phyloP scores from a whole-genome alignment of 1,140 invertebrate species.

The Drosophila neocordata region DNA sequence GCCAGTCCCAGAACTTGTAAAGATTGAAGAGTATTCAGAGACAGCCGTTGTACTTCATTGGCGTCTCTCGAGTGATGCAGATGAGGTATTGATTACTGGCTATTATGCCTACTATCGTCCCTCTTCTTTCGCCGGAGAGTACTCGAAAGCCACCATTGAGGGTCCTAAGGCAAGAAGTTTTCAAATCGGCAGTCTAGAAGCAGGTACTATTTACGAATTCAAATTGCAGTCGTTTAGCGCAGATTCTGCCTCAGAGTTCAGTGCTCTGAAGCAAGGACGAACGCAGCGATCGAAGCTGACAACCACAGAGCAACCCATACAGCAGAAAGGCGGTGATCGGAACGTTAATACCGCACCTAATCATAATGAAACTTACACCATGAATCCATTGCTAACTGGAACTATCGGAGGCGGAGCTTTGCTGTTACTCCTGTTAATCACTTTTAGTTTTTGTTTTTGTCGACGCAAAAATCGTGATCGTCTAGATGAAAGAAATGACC shows the following conservation, averaged over 20 bases:
- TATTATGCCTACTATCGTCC: constrained; percentile 96
- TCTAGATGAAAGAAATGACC: constrained; percentile 62
- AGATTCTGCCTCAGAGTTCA: constrained; percentile 93
- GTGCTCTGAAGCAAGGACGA: constrained; percentile 89
- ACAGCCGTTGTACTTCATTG: constrained; percentile 90
- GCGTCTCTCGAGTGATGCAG: constrained; percentile 74
- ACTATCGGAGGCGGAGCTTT: constrained; percentile 66
- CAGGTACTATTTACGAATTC: constrained; percentile 94
- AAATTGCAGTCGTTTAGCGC: constrained; percentile 95
- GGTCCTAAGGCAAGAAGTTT: constrained; percentile 87
- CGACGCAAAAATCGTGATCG: constrained; percentile 47
- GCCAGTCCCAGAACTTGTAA: constrained; percentile 89
- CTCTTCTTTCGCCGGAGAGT: constrained; percentile 91
- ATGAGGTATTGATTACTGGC: constrained; percentile 83
- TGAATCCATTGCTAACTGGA: constrained; percentile 58
- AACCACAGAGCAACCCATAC: constrained; percentile 50
- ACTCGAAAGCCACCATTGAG: constrained; percentile 91
- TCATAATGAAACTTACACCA: constrained; percentile 64
- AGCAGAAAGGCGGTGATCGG: constrained; percentile 22
- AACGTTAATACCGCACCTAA: constrained; percentile 60
- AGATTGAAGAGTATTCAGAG: constrained; percentile 88
- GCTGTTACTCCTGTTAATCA: constrained; percentile 57
- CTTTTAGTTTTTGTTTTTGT: constrained; percentile 81
- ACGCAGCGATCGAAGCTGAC: constrained; percentile 84
- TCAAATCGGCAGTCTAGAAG: constrained; percentile 89